Evolutionary conservation across 1,140 invertebrate species (phyloP).

Genomic region (Drosophila pruinosa): DNA sequence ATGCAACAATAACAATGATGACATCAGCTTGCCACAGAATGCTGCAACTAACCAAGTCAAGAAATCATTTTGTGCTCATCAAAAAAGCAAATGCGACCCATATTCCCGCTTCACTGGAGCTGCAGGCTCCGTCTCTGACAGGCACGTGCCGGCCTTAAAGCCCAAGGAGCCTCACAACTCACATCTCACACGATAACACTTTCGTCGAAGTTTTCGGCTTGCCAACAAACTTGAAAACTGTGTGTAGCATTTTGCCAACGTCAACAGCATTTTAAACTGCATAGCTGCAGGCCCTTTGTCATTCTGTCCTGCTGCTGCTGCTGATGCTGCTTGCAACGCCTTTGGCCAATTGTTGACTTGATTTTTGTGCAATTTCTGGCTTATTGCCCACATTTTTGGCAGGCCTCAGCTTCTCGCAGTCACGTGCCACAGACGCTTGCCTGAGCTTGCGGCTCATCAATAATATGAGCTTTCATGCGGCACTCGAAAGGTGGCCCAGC

Average conservation of each 20-base stretch:
- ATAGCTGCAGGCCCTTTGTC: not conserved
- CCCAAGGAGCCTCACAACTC: conserved; percentile 1
- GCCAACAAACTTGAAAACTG: conserved; percentile 46
- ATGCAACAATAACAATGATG: not conserved
- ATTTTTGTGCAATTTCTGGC: conserved; percentile 75
- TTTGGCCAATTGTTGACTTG: conserved; percentile 47
- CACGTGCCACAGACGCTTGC: conserved; percentile 25
- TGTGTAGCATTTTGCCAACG: conserved; percentile 42
- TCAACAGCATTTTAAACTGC: conserved; percentile 51
- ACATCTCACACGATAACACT: not conserved
- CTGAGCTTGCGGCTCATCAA: conserved; percentile 44
- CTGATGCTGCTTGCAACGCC: conserved; percentile 9
- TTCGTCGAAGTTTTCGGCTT: conserved; percentile 15
- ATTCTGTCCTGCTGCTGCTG: too few species aligned
- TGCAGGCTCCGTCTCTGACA: conserved; percentile 29
- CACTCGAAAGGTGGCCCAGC: not conserved
- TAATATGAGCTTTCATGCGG: conserved; percentile 59
- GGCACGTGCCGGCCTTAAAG: conserved; percentile 56
- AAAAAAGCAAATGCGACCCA: conserved; percentile 59
- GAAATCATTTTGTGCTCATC: conserved; percentile 52
- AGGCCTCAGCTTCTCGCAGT: conserved; percentile 6
- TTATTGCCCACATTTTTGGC: conserved; percentile 68
- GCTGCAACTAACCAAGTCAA: conserved; percentile 21
- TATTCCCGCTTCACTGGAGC: conserved; percentile 39
- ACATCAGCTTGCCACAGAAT: not conserved